Evolutionary conservation across 2,888 invertebrate species (phyloP).

Genomic region (Eulithis testata): DNA sequence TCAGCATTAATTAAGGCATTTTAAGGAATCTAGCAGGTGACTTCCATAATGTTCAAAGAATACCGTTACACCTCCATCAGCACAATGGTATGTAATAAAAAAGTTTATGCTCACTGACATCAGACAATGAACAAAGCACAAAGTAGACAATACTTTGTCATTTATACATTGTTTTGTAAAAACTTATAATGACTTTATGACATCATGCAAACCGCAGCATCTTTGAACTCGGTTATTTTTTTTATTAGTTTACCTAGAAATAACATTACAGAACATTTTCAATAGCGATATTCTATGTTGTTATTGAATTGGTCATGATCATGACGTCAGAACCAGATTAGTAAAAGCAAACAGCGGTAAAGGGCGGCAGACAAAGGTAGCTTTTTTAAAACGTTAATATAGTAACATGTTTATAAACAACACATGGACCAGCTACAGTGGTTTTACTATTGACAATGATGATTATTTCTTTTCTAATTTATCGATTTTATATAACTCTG

Average conservation of each 20-base stretch:
- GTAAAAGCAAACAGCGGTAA: too few relatives aligned
- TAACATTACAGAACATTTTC: too few relatives aligned
- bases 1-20: too few relatives aligned
- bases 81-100: conserved; percentile 27
- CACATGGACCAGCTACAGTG: too few relatives aligned
- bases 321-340: conserved; percentile 10
- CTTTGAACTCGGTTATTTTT: background rate
- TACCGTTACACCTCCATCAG: conserved; percentile 13
- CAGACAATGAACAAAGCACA: conserved; percentile 39
- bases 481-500: too few relatives aligned
- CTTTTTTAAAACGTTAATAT: too few relatives aligned
- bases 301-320: background rate
- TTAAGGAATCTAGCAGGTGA: too few relatives aligned
- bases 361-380: too few relatives aligned
- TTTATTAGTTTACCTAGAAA: background rate
- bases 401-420: too few relatives aligned
- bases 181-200: conserved; percentile 12
- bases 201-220: conserved; percentile 25
- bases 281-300: too few relatives aligned
- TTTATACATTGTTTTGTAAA: conserved; percentile 17
- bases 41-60: conserved; percentile 6
- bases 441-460: too few relatives aligned
- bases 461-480: too few relatives aligned
- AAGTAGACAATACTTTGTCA: conserved; percentile 33
- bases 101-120: conserved; percentile 34